Conservation (phyloP, 2,113 vertebrate species). For the Poicephalus gulielmi region DNA sequence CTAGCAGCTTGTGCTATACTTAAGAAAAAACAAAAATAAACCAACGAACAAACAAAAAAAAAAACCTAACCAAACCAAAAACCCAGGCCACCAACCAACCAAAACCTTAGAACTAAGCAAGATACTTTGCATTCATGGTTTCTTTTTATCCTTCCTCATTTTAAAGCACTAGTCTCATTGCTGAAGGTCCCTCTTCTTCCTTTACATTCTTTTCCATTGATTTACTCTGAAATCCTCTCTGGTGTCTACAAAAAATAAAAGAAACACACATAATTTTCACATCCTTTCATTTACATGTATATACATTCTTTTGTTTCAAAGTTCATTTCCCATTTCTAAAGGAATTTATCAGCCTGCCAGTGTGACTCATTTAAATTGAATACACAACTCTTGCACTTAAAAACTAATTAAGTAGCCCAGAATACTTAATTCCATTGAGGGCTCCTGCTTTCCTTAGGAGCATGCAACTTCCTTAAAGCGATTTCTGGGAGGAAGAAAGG, state of each 20-base stretch:
- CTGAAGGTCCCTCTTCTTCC: background rate
- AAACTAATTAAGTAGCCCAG: slow-evolving; percentile 11
- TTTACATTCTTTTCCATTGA: background rate
- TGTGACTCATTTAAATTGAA: background rate
- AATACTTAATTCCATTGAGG: background rate
- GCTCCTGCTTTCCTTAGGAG: background rate
- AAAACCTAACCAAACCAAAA: background rate
- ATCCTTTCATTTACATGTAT: background rate
- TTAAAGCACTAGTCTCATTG: background rate
- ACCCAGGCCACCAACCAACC: background rate
- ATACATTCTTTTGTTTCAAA: background rate
- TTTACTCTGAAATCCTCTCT: background rate
- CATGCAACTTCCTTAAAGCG: background rate
- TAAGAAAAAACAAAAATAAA: background rate
- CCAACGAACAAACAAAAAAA: no score
- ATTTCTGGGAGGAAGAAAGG: background rate
- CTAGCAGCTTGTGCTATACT: background rate
- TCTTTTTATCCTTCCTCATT: background rate
- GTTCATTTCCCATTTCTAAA: background rate
- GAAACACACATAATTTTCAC: background rate
- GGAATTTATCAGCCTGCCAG: background rate
- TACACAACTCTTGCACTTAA: background rate
- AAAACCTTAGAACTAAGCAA: background rate
- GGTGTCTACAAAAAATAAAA: background rate
- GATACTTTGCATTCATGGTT: background rate